Base-by-base conservation (phyloP, 2,797 vertebrate species). In the Tinamus major region DNA sequence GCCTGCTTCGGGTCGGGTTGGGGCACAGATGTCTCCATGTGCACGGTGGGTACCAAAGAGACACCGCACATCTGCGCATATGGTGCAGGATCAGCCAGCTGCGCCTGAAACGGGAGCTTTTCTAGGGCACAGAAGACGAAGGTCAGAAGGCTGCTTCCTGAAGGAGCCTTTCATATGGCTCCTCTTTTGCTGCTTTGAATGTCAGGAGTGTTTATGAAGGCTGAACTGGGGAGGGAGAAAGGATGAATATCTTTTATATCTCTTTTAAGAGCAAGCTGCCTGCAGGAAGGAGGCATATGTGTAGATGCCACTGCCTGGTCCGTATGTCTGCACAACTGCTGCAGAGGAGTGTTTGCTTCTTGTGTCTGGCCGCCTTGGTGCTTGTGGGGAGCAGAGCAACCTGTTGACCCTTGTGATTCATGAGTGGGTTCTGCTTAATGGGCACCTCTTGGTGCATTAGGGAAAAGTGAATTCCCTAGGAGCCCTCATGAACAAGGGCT, bases 81-180 rank as follows among this genome's bases (percentile, higher is more conserved):
- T 1, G 44, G 68, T 7, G 10, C 48, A 41, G 89, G 58, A 65
- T 74, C 91, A 75, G 89, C 89, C 93, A 94, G 95, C 93, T 94
- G 92, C 69, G 76, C 89, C 19, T 8, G 82, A 9, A 78, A 23
- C 85, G 27, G 6, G 5, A 4, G 6, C 65, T 81, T 85, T 89
- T 84, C 77, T 51, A 42, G 91, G 96, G 62, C 96, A 93, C 91
- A 63, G 70, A 72, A 13, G 41, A 71, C 41, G 6, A 41, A 49
- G 91, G 85, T 86, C 49, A 76, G 79, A 18, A 93, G 91, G 87
- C 76, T 89, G 37, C 70, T 89, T 90, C 87, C 95, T 85, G 55
- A 78, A 91, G 87, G 92, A 91, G 67, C 82, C 74, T 75, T 65
- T 83, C 79, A 42, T 20, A n/a, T 58, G 85, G 91, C 37, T 91